A percentile compares a stretch with the other conserved stretches of the same genome.
These are phyloP conservation scores for Drosophila equinoxialis DNA, from an alignment of 1,140 invertebrate species.

Conservation along the genomic window DNA sequence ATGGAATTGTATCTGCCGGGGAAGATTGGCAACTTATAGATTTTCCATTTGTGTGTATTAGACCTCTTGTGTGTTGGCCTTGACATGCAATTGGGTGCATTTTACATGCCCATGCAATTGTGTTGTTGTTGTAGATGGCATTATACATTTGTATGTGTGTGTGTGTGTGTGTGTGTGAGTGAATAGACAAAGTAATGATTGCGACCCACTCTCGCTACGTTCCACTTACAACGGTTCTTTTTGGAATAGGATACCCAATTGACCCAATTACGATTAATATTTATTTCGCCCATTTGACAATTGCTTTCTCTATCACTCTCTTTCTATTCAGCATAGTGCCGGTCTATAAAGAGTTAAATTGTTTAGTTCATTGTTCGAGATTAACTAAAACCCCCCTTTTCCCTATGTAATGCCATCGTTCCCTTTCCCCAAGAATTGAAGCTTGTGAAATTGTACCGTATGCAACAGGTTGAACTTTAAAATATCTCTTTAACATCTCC, in stretches of 20 bases:
- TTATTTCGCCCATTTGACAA: neutral
- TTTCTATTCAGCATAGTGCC: too few relatives aligned
- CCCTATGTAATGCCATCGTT: too few relatives aligned
- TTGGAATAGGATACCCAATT: neutral
- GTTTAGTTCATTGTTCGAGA: too few relatives aligned
- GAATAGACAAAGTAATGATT: neutral
- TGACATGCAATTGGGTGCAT: conserved; percentile 11
- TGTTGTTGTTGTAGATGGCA: neutral
- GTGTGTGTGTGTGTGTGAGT: neutral
- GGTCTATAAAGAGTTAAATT: too few relatives aligned
- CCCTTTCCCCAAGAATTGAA: neutral
- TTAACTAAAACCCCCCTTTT: too few relatives aligned
- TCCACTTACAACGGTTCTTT: conserved; percentile 2
- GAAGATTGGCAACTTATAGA: conserved; percentile 11
- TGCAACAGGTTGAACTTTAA: neutral
- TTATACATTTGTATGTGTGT: too few relatives aligned
- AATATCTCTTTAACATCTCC: neutral
- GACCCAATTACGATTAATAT: neutral
- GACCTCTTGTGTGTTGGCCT: conserved; percentile 5
- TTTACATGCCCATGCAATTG: conserved; percentile 3
- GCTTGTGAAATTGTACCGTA: neutral
- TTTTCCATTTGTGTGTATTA: conserved; percentile 16
- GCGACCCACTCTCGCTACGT: neutral
- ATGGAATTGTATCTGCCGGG: neutral
- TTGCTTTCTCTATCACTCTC: too few relatives aligned